Evolutionary conservation across 1,140 invertebrate species (phyloP).

Genomic region (Scaptomyza pallida): DNA sequence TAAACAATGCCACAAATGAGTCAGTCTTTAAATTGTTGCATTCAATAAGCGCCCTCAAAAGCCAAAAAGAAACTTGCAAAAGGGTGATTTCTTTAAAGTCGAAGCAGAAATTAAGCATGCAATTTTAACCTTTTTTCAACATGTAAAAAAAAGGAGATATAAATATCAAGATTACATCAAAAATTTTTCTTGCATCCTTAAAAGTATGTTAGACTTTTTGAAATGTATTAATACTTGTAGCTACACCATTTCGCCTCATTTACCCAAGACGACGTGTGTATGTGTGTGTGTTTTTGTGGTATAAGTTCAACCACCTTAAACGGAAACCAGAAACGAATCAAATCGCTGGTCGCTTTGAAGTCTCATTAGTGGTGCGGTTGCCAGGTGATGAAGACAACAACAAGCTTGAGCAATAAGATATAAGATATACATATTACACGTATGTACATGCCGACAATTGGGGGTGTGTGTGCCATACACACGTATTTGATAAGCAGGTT

Average conservation of each 20-base stretch:
- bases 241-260: constrained; percentile 63
- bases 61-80: background rate
- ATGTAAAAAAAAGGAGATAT: no score
- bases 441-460: constrained; percentile 6
- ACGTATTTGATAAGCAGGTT: constrained; percentile 17
- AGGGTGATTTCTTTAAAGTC: background rate
- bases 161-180: no score
- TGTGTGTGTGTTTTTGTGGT: constrained; percentile 20
- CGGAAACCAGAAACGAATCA: constrained; percentile 69
- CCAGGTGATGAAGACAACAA: constrained; percentile 60
- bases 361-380: constrained; percentile 76
- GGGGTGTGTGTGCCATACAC: constrained; percentile 13
- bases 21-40: constrained; percentile 19
- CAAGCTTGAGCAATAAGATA: constrained; percentile 1
- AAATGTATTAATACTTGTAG: constrained; percentile 50
- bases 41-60: background rate
- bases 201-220: constrained; percentile 28
- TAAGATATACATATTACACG: background rate
- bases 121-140: no score
- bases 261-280: constrained; percentile 50
- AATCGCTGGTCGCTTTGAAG: constrained; percentile 67
- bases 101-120: no score
- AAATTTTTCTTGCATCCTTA: background rate
- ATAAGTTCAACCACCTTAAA: constrained; percentile 41
- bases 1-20: constrained; percentile 64